phyloP scores from a whole-genome alignment of 2,888 invertebrate genomes.

The Pilophorus perplexus region DNA sequence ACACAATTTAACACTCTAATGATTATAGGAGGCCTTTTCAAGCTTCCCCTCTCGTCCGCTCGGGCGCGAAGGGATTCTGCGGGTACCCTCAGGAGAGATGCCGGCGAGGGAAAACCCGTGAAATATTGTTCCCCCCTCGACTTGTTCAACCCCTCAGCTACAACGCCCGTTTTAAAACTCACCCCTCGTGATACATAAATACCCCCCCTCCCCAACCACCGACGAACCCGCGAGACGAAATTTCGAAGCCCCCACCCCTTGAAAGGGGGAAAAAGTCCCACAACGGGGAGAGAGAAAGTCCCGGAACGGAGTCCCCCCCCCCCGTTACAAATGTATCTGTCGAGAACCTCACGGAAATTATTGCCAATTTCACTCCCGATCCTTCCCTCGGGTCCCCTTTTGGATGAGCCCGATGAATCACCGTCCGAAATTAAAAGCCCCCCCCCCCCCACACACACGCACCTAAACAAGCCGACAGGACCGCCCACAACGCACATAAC shows the following conservation, averaged over 20 bases:
- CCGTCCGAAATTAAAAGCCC: too few relatives aligned
- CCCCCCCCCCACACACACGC: too few relatives aligned
- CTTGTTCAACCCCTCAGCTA: too few relatives aligned
- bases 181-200: neutral
- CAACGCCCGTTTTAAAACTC: too few relatives aligned
- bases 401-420: neutral
- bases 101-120: neutral
- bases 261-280: neutral
- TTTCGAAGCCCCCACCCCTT: neutral
- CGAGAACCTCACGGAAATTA: conserved; percentile 18
- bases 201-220: neutral
- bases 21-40: conserved; percentile 5
- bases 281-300: neutral
- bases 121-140: neutral
- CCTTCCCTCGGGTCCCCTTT: neutral
- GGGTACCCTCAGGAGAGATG: neutral
- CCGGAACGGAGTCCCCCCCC: neutral
- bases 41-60: neutral
- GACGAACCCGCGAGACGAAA: neutral
- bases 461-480: too few relatives aligned
- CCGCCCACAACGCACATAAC: too few relatives aligned
- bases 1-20: conserved; percentile 28
- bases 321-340: conserved; percentile 13
- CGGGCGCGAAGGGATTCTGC: neutral
- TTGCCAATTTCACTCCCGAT: conserved; percentile 13